phyloP scores from a whole-genome alignment of 2,797 vertebrate genomes.

The Peromyscus nudipes region DNA sequence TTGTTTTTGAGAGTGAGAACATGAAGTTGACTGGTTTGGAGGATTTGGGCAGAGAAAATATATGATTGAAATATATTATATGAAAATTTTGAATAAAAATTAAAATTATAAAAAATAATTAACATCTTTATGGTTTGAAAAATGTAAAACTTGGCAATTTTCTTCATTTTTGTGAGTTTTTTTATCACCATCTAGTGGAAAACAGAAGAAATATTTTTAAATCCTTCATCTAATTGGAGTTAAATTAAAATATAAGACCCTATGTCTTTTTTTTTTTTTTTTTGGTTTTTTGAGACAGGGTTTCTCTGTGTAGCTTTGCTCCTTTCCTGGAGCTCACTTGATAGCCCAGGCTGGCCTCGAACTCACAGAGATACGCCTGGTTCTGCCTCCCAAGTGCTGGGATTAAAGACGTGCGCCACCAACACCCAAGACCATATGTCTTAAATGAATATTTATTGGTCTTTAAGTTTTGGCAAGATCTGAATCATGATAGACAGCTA shows the following conservation, averaged over 20 bases:
- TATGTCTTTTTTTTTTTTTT: too few relatives aligned
- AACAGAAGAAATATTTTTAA: constrained; percentile 70
- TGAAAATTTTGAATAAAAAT: neutral
- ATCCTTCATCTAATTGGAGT: constrained; percentile 47
- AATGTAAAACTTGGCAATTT: constrained; percentile 28
- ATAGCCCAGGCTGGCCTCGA: too few relatives aligned
- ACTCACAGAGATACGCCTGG: too few relatives aligned
- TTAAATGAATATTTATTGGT: constrained; percentile 26
- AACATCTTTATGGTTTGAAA: constrained; percentile 53
- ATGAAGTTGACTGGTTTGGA: neutral
- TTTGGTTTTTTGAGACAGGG: too few relatives aligned
- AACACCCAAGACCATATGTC: too few relatives aligned
- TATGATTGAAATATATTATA: neutral
- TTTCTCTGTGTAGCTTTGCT: too few relatives aligned
- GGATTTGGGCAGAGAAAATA: neutral
- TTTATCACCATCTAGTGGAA: constrained; percentile 86
- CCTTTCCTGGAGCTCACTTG: too few relatives aligned
- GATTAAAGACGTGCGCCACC: too few relatives aligned
- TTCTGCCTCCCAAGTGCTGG: too few relatives aligned
- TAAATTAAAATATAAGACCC: constrained; percentile 47
- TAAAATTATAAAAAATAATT: neutral
- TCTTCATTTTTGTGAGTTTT: neutral
- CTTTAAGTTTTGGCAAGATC: neutral
- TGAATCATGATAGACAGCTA: constrained; percentile 40
- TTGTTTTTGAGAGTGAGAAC: neutral